These are phyloP conservation scores for Peucedramus taeniatus DNA, from an alignment of 2,113 vertebrate genomes.

Conservation along the genomic window DNA sequence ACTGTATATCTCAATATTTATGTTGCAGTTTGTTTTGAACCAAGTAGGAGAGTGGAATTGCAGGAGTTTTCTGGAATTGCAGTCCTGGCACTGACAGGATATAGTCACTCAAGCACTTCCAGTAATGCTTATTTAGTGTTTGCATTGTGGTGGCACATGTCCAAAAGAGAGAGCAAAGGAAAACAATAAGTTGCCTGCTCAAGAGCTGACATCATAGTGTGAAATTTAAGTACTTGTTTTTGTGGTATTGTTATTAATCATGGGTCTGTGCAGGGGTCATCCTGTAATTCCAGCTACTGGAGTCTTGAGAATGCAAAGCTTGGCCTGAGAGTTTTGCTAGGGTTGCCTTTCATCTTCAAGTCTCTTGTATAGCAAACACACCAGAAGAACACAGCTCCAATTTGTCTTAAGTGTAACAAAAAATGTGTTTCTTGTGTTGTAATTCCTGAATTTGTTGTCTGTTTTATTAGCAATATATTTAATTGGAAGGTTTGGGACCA, in stretches of 20 bases:
- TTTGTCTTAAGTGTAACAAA: not conserved
- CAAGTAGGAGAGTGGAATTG: not conserved
- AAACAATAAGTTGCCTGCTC: conserved; percentile 14
- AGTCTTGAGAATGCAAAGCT: not conserved
- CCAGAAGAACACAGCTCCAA: not conserved
- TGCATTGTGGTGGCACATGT: not conserved
- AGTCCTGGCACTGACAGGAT: not conserved
- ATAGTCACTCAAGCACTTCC: not conserved
- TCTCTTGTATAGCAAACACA: not conserved
- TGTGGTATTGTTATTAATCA: conserved; percentile 24
- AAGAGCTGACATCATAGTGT: not conserved
- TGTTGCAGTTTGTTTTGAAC: not conserved
- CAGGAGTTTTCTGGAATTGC: not conserved
- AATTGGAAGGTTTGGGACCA: not conserved
- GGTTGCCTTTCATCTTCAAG: not conserved
- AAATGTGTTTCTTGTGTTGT: not conserved
- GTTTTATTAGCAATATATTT: not conserved
- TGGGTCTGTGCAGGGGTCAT: not conserved
- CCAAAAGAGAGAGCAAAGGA: conserved; percentile 6
- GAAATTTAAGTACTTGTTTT: conserved; percentile 13
- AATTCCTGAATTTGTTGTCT: not conserved
- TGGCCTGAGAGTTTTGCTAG: not conserved
- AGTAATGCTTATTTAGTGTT: not conserved
- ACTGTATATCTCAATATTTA: not conserved
- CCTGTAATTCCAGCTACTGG: conserved; percentile 28